These are phyloP conservation scores for Hyposoter didymator DNA, from an alignment of 2,888 invertebrate genomes.

Conservation along the genomic window DNA sequence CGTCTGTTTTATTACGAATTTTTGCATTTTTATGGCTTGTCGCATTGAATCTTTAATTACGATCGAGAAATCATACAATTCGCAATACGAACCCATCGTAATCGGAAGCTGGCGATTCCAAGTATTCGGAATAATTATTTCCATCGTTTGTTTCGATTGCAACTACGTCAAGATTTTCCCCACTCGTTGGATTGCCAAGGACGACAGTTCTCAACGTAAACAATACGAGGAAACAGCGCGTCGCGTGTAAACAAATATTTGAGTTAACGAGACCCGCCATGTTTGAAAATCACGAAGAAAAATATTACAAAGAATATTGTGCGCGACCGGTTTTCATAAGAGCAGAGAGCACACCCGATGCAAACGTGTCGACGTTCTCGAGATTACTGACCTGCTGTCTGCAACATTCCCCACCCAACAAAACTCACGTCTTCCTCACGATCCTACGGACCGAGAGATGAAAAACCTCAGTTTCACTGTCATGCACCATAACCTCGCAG, in stretches of 20 bases:
- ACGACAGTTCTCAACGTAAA: constrained; percentile 20
- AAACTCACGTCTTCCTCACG: constrained; percentile 56
- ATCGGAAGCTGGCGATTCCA: constrained; percentile 13
- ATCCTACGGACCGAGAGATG: constrained; percentile 54
- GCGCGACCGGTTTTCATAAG: neutral
- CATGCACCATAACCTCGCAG: constrained; percentile 59
- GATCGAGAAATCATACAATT: too few relatives aligned
- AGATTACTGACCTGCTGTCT: constrained; percentile 60
- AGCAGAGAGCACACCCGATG: constrained; percentile 58
- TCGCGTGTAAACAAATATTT: constrained; percentile 53
- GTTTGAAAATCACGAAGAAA: constrained; percentile 58
- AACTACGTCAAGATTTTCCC: constrained; percentile 5
- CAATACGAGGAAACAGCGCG: constrained; percentile 37
- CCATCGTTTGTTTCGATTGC: neutral
- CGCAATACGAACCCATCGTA: constrained; percentile 19
- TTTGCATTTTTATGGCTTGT: neutral
- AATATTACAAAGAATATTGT: neutral
- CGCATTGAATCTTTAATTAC: neutral
- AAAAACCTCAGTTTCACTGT: constrained; percentile 74
- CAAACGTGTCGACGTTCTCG: constrained; percentile 68
- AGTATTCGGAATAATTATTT: constrained; percentile 41
- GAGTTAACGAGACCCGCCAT: constrained; percentile 67
- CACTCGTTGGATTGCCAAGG: constrained; percentile 25
- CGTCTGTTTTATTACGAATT: neutral
- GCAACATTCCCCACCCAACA: constrained; percentile 41